Base-by-base conservation (phyloP, 2,797 vertebrate species). In the Cyclura pinguis region DNA sequence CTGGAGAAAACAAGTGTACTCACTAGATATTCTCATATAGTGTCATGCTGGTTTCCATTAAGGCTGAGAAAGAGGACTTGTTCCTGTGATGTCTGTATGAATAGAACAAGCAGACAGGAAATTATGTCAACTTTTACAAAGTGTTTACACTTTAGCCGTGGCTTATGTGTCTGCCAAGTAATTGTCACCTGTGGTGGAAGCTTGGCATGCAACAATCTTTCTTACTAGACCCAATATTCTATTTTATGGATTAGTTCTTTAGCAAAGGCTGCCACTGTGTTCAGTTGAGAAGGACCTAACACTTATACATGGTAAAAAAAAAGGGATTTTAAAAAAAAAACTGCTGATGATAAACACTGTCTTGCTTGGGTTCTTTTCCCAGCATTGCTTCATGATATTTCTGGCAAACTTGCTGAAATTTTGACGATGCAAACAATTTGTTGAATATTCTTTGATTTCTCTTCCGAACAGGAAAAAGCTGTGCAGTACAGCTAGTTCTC, bases 121-220 rank as follows among this genome's bases (percentile, higher is more conserved):
- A 76, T 91, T 93, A 96, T 95, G 85, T 93, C 88, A 86, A 13
- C 89, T 94, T 95, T 94, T 90, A 93, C 57, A 95, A 74, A 95
- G 94, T 95, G 89, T 95, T 90, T 93, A 91, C 93, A 91, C 80
- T 47, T 80, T 94, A 93, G 85, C 88, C 91, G 67, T 27, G 78
- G 89, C 94, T 96, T 96, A 90, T 92, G 96, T 94, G 5, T 87
- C 94, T 91, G 96, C 97, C 96, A 97, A 95, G 59, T 90, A 80
- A 52, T 91, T 93, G 92, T 96, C 96, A 96, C 97, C 96, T 97
- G 97, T 96, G 94, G 94, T 88, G 95, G 85, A 85, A 92, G 90
- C 90, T 95, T 96, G 95, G 96, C 96, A 94, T 80, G 74, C 67
- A 62, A 7, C 42, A 67, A 16, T 50, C 92, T 90, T 91, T 83